Base-by-base conservation (phyloP, 2,888 invertebrate genomes). In the Plagodis pulveraria region DNA sequence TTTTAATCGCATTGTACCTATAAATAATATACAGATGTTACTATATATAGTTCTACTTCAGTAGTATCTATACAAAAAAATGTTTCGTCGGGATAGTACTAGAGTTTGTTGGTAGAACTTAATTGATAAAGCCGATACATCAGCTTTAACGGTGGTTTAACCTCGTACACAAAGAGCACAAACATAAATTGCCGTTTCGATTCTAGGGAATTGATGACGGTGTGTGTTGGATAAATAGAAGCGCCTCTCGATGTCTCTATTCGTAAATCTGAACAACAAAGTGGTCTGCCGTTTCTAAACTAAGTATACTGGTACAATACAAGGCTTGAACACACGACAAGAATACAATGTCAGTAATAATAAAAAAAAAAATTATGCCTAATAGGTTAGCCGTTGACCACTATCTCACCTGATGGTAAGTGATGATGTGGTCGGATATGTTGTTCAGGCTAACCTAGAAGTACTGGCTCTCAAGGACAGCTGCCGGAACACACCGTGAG, bases 61-160 rank as follows among this genome's bases (percentile, higher is more conserved):
- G 5, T 33, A n/a, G 8, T 5, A 34, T 36, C 9, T 63, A 65
- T 54, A 53, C 56, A 56, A 58, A 59, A 53, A 6, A 50, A 49
- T 60, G 45, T 40, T 50, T 36, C 58, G 36, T 8, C 8, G 40
- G 38, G 45, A 58, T 44, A 38, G n/a, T 38, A 33, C 34, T 44
- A 32, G 7, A 50, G 43, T 32, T 7, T 22, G 42, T 6, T 55
- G 43, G 12, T 54, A 50, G 54, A 59, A 50, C 43, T 50, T 59
- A 59, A 59, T 59, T 48, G 58, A 54, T 55, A 50, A 59, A 59
- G 51, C 54, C 55, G 44, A 59, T 55, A 50, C 59, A 51, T 55
- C 55, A 55, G 59, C 50, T 55, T 53, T 59, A 47, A 55, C 58
- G 22, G 2, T 50, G 58, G 54, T 41, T 59, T 43, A 59, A 55